Conservation (phyloP, 2,797 vertebrate species). For the Sebastes aleutianus region DNA sequence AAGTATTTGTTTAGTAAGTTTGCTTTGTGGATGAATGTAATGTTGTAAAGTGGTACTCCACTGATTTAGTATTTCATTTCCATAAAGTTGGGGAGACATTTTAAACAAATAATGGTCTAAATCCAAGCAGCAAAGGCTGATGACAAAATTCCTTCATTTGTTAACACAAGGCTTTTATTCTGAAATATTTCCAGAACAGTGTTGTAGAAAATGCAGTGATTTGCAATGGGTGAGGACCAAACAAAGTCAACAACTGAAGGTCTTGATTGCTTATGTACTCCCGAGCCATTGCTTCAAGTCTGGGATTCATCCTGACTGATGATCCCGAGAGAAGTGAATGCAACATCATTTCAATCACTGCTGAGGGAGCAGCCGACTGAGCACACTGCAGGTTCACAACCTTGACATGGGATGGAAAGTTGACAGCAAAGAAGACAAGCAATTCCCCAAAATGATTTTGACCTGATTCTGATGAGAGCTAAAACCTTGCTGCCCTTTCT, state of each 20-base stretch:
- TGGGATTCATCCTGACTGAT: neutral
- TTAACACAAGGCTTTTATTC: no score
- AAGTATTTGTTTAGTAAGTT: no score
- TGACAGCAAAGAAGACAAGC: constrained; percentile 22
- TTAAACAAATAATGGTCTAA: no score
- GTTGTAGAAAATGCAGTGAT: no score
- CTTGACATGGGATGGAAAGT: neutral
- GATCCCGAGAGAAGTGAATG: neutral
- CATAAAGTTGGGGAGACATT: no score
- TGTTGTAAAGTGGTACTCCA: no score
- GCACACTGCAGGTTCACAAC: neutral
- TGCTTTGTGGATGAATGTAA: no score
- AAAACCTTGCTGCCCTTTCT: constrained; percentile 1
- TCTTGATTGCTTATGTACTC: neutral
- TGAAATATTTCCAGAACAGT: no score
- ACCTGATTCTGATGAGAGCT: constrained; percentile 14
- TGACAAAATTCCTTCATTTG: no score
- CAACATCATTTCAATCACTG: constrained; percentile 8
- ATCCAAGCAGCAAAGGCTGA: no score
- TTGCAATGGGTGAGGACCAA: no score
- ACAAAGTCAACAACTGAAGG: neutral
- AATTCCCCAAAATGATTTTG: constrained; percentile 10
- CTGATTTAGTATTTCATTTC: no score
- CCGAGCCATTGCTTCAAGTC: neutral
- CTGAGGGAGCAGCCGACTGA: neutral